Conservation (phyloP, 2,113 vertebrate species). For the Archilochus colubris region DNA sequence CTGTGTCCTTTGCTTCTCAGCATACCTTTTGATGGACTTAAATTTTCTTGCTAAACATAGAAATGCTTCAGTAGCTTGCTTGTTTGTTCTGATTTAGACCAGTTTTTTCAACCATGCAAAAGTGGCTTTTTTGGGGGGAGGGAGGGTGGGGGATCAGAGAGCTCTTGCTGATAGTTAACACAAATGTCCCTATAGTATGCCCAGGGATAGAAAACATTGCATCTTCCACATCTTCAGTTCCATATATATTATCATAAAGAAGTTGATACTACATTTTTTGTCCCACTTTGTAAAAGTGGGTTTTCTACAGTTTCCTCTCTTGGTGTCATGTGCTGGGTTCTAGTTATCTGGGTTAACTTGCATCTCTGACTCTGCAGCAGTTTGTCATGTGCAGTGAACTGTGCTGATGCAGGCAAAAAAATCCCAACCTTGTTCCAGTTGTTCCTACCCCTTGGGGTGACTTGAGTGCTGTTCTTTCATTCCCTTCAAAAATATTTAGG, state of each 20-base stretch:
- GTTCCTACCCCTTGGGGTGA: not conserved
- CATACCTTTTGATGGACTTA: not conserved
- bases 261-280: not conserved
- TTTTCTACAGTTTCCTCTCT: not conserved
- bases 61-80: not conserved
- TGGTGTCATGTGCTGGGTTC: not conserved
- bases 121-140: not conserved
- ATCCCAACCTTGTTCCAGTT: not conserved
- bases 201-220: not conserved
- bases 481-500: not conserved
- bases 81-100: not conserved
- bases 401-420: not conserved
- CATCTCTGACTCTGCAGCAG: not conserved
- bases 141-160: too few relatives aligned
- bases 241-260: not conserved
- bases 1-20: not conserved
- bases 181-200: not conserved
- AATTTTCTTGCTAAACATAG: not conserved
- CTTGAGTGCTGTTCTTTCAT: not conserved
- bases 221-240: not conserved
- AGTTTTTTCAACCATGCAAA: not conserved
- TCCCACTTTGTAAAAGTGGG: not conserved
- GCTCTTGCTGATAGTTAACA: not conserved
- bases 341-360: not conserved
- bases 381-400: not conserved